phyloP scores from a whole-genome alignment of 2,797 vertebrate genomes.

The Cercopithecus diana region DNA sequence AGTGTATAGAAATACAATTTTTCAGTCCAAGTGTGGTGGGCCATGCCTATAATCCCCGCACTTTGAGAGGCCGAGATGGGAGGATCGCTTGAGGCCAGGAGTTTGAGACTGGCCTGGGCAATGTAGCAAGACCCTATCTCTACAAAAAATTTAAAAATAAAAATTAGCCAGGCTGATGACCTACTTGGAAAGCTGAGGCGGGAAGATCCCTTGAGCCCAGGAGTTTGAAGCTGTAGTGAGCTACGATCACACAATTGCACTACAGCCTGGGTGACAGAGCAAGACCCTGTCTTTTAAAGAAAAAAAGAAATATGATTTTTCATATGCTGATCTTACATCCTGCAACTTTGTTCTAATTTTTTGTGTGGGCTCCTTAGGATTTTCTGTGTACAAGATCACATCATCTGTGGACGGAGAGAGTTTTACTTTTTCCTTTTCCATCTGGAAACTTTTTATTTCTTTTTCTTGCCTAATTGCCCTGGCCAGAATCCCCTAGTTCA shows the following conservation, averaged over 20 bases:
- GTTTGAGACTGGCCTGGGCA: neutral
- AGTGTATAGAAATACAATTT: neutral
- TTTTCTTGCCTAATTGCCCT: neutral
- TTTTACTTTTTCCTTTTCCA: slow-evolving; percentile 8
- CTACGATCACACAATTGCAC: neutral
- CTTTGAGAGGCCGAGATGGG: neutral
- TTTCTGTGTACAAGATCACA: neutral
- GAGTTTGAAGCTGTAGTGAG: neutral
- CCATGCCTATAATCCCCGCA: neutral
- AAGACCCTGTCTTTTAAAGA: neutral
- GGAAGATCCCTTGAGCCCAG: neutral
- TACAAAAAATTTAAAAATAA: neutral
- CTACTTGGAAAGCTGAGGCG: neutral
- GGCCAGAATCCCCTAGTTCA: neutral
- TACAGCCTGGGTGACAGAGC: neutral
- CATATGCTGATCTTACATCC: neutral
- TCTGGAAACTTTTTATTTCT: neutral
- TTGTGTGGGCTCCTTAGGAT: neutral
- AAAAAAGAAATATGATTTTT: neutral
- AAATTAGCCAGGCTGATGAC: neutral
- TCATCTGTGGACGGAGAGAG: neutral
- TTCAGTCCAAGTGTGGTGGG: neutral
- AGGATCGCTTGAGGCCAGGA: neutral
- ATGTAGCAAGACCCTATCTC: neutral
- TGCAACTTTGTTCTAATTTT: neutral